Conservation (phyloP, 2,113 vertebrate genomes). For the Pipra filicauda region DNA sequence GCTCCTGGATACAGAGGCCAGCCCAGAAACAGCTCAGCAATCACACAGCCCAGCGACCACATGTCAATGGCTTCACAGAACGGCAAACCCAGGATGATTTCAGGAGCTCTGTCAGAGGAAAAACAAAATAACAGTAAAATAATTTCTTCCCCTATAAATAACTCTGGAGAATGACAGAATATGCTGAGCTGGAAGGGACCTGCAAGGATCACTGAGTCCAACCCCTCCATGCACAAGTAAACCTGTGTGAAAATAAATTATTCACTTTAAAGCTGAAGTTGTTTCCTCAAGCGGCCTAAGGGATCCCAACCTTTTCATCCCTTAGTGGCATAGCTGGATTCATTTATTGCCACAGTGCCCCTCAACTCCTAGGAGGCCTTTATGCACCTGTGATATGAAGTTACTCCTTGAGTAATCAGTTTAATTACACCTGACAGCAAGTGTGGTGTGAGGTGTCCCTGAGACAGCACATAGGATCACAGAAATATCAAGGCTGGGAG, state of each 20-base stretch:
- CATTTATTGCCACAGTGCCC: neutral
- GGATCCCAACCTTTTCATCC: neutral
- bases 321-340: neutral
- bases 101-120: conserved; percentile 84
- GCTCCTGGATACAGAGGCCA: conserved; percentile 98
- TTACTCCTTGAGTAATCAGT: neutral
- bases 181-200: neutral
- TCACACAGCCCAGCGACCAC: conserved; percentile 98
- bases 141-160: neutral
- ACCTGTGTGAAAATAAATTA: neutral
- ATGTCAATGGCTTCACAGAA: conserved; percentile 99
- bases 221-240: neutral
- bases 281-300: neutral
- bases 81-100: conserved; percentile 94
- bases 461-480: neutral
- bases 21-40: conserved; percentile 94
- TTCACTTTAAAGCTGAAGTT: neutral
- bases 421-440: neutral
- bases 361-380: neutral
- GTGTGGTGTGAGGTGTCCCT: neutral
- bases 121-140: neutral
- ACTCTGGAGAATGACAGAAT: neutral
- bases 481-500: neutral
- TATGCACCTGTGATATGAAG: neutral
- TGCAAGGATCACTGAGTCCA: neutral